Evolutionary conservation across 2,888 invertebrate genomes (phyloP), one percentile per base, ranked within the genome.

Genomic region (Geotrupes spiniger): DNA sequence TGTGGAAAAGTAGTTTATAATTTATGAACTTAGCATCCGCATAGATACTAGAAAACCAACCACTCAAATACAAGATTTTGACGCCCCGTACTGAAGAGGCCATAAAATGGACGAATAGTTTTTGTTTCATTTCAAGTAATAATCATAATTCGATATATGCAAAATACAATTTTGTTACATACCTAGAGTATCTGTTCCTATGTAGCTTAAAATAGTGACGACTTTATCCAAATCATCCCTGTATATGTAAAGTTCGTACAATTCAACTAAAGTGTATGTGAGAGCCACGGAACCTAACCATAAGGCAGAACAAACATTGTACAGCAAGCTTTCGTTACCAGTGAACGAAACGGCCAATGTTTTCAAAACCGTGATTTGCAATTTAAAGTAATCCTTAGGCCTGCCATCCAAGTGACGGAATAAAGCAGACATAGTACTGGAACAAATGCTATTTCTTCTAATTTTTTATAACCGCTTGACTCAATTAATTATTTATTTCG

Each of bases 201-300:
- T 14, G 37, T 50, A 50, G 14, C 50, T 50, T 8, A 50, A 38
- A 46, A 46, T 50, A 46, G 37, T 50, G n/a, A 50, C 46, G 17
- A 46, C 36, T 10, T 37, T 21, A 26, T 50, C 50, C 45, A 50
- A 29, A 38, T 50, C 27, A 38, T 42, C 16, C 10, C 29, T 36
- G 29, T 50, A 46, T 14, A 42, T 28, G 15, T 50, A 50, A 11
- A 50, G 31, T 16, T 50, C 50, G 27, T 50, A 50, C n/a, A 50
- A 41, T 25, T 50, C 50, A 8, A 50, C 28, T 5, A 50, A 21
- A 10, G 45, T 50, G n/a, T 45, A 46, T 3, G 50, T 45, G 14
- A 50, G 1, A 6, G 42, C 37, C 11, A 50, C 41, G 2, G 50
- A 50, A 4, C 15, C 36, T 9, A 50, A 26, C 46, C 46, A 50